A percentile compares a stretch with the other conserved stretches of the same genome.
These are phyloP conservation scores for Zaprionus ghesquierei DNA, from an alignment of 1,140 invertebrate genomes.

Conservation along the genomic window DNA sequence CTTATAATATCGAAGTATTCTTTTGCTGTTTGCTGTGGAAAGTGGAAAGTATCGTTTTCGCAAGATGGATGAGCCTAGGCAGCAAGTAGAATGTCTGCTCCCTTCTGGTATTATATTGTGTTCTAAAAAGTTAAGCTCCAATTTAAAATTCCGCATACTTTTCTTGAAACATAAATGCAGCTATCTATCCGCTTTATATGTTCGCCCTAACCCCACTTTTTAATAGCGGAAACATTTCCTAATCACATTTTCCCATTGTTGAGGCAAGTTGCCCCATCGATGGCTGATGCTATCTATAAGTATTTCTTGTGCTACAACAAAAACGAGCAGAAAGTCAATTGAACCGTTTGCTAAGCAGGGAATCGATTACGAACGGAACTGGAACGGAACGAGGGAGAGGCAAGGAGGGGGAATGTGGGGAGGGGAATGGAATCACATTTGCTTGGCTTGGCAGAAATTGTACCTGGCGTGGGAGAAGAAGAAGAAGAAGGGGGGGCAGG, in stretches of 20 bases:
- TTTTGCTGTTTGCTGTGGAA: neutral
- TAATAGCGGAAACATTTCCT: neutral
- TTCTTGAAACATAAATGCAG: too few relatives aligned
- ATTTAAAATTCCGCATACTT: neutral
- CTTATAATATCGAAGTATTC: too few relatives aligned
- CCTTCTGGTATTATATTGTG: too few relatives aligned
- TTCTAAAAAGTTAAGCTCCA: neutral
- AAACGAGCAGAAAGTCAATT: slow-evolving; percentile 38
- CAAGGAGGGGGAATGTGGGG: too few relatives aligned
- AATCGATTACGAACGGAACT: slow-evolving; percentile 28
- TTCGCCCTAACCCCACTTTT: neutral
- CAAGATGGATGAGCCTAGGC: neutral
- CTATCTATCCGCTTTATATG: neutral
- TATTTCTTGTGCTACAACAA: neutral
- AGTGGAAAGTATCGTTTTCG: neutral
- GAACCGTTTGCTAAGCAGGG: slow-evolving; percentile 34
- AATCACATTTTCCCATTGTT: neutral
- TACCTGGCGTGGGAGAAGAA: neutral
- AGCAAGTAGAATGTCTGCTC: too few relatives aligned
- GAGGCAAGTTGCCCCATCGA: neutral
- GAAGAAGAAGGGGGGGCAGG: neutral
- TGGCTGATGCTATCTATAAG: neutral
- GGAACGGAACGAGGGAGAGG: neutral
- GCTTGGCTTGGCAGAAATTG: slow-evolving; percentile 42
- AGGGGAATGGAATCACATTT: slow-evolving; percentile 14